Conservation (phyloP, 2,797 vertebrate genomes). For the Lacerta viridis region DNA sequence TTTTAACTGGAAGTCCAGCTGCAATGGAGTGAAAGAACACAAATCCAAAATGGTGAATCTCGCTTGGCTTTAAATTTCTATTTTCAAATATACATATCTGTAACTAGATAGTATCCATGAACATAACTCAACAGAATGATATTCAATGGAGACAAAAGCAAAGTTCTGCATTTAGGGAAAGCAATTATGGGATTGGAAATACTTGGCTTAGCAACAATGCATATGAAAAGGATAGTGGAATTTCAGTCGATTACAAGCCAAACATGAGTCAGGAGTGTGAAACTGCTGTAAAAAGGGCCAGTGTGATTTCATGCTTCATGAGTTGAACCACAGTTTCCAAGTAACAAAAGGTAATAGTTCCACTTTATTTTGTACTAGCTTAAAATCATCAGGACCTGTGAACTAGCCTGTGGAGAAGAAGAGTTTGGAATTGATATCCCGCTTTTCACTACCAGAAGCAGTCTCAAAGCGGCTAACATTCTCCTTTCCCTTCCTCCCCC, state of each 20-base stretch:
- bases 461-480: no score
- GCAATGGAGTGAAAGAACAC: slow-evolving; percentile 43
- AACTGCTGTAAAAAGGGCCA: neutral
- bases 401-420: neutral
- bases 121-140: neutral
- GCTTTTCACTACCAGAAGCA: no score
- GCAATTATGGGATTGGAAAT: neutral
- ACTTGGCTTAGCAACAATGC: neutral
- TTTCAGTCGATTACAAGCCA: neutral
- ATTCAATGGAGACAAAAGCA: neutral
- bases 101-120: neutral
- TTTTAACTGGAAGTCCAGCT: slow-evolving; percentile 98
- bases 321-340: neutral
- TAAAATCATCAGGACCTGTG: neutral
- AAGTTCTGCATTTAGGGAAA: neutral
- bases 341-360: neutral
- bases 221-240: neutral
- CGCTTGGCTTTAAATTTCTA: neutral
- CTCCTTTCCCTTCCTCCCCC: no score
- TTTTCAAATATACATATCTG: neutral
- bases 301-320: neutral
- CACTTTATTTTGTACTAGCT: neutral
- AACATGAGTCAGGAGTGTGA: neutral
- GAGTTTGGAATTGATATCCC: no score
- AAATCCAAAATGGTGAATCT: slow-evolving; percentile 12